These are phyloP conservation scores for Aptenodytes forsteri DNA, from an alignment of 2,113 vertebrate species.

Conservation along the genomic window DNA sequence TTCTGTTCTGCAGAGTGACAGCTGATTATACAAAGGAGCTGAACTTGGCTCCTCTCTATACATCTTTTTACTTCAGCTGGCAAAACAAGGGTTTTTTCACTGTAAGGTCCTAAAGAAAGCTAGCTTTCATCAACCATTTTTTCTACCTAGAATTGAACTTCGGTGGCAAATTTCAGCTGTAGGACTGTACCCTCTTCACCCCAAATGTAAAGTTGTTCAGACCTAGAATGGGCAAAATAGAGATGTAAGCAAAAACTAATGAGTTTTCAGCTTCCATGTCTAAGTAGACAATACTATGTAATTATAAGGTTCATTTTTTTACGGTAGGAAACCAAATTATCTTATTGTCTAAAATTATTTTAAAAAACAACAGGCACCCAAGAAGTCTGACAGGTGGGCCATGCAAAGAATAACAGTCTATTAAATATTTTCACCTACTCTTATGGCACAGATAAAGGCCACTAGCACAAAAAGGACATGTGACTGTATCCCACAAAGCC, in stretches of 20 bases:
- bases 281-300: neutral
- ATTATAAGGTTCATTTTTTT: neutral
- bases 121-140: neutral
- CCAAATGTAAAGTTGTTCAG: neutral
- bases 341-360: neutral
- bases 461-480: neutral
- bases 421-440: neutral
- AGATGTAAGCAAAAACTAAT: neutral
- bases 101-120: neutral
- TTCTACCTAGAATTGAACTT: neutral
- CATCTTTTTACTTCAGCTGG: neutral
- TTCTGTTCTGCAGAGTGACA: neutral
- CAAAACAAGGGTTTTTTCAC: neutral
- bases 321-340: neutral
- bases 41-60: neutral
- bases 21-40: neutral
- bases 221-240: neutral
- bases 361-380: neutral
- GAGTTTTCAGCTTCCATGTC: neutral
- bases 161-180: neutral
- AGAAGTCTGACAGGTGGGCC: neutral
- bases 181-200: neutral
- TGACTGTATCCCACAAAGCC: neutral
- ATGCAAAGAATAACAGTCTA: neutral
- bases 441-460: neutral